These are phyloP conservation scores for Poecilus cupreus DNA, from an alignment of 2,888 invertebrate genomes.

Conservation along the genomic window DNA sequence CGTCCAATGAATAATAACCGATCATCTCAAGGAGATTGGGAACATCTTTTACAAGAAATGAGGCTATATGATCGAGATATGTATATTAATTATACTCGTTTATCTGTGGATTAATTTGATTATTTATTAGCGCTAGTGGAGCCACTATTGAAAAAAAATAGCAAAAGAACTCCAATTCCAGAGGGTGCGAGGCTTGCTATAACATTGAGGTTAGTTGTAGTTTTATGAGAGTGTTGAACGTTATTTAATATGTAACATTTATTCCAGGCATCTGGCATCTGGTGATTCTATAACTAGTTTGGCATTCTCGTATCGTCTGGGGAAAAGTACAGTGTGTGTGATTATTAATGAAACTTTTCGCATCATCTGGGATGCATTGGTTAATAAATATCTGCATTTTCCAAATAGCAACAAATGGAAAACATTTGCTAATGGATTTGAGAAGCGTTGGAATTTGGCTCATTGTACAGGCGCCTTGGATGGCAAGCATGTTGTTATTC, in stretches of 20 bases:
- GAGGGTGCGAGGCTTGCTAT: conserved; percentile 63
- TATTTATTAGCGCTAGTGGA: neutral
- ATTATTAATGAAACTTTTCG: conserved; percentile 58
- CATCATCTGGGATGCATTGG: conserved; percentile 58
- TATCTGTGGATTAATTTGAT: neutral
- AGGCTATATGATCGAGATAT: neutral
- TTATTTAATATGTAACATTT: neutral
- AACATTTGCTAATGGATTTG: conserved; percentile 63
- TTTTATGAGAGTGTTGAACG: no score
- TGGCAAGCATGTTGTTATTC: neutral
- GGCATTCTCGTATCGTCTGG: conserved; percentile 52
- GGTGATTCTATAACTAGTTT: neutral
- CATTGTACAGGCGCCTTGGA: conserved; percentile 61
- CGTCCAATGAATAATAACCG: neutral
- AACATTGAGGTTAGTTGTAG: conserved; percentile 62
- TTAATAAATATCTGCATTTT: conserved; percentile 54
- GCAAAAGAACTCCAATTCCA: neutral
- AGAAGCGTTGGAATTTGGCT: conserved; percentile 63
- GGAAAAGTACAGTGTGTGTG: conserved; percentile 64
- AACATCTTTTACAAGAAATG: neutral
- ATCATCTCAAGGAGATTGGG: neutral
- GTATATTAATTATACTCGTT: neutral
- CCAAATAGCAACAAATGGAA: conserved; percentile 61
- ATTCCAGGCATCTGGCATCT: neutral
- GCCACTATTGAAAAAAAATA: neutral